Percentiles rank a stretch among this genome's conserved stretches.
Evolutionary conservation across 2,888 invertebrate species (phyloP).

Genomic region (Synanthedon andrenaeformis): DNA sequence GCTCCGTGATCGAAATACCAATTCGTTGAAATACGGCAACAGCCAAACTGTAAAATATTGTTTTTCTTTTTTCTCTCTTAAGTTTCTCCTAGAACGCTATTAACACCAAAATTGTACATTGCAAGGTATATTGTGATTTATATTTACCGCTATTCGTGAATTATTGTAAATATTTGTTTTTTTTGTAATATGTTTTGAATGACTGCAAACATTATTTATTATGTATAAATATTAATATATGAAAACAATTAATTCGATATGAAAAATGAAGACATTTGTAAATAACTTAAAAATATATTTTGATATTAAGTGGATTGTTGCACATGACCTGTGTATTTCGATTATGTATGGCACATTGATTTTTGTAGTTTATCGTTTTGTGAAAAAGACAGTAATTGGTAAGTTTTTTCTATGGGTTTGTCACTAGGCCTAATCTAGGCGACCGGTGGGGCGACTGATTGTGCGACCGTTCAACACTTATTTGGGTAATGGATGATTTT

Average conservation of each 20-base stretch:
- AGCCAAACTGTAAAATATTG: no score
- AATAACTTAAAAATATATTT: neutral
- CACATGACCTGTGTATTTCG: neutral
- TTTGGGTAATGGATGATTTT: no score
- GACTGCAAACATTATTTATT: neutral
- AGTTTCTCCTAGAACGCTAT: no score
- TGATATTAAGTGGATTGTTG: neutral
- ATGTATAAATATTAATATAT: constrained; percentile 2
- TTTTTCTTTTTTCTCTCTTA: no score
- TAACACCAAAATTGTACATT: no score
- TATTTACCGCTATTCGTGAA: constrained; percentile 16
- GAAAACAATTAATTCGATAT: constrained; percentile 8
- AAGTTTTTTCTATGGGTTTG: neutral
- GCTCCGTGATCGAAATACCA: no score
- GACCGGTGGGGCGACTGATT: no score
- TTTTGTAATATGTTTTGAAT: constrained; percentile 4
- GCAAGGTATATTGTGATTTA: constrained; percentile 17
- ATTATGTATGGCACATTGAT: neutral
- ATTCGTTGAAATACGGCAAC: no score
- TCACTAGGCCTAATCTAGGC: no score
- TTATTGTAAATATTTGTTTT: constrained; percentile 20
- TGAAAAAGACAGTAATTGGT: neutral
- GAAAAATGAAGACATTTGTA: neutral
- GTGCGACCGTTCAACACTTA: no score
- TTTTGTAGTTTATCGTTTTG: neutral